These are phyloP conservation scores for Elaeidobius kamerunicus DNA, from an alignment of 2,888 invertebrate genomes.

Conservation along the genomic window DNA sequence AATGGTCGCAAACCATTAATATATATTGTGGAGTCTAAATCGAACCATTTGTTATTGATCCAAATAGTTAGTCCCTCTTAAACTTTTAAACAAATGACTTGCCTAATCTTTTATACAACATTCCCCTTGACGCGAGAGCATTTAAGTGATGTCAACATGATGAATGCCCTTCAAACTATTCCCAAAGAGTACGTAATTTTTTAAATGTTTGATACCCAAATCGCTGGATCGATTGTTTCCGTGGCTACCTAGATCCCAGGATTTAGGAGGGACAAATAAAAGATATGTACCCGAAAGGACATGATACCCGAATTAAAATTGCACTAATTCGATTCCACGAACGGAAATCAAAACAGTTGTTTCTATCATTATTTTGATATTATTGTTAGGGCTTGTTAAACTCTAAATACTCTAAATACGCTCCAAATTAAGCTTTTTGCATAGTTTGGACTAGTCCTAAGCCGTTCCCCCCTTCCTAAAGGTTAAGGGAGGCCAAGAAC, in stretches of 20 bases:
- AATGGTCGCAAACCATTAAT: too few relatives aligned
- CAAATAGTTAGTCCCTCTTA: too few relatives aligned
- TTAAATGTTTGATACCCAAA: slow-evolving; percentile 16
- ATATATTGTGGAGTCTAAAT: too few relatives aligned
- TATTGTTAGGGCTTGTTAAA: not conserved
- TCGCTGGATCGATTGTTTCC: slow-evolving; percentile 18
- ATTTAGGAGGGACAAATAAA: slow-evolving; percentile 7
- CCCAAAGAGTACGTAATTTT: slow-evolving; percentile 25
- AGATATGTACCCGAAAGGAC: slow-evolving; percentile 1
- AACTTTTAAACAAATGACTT: not conserved
- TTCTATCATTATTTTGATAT: not conserved
- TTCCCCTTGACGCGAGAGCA: slow-evolving; percentile 5
- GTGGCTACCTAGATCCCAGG: slow-evolving; percentile 11
- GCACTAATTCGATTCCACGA: slow-evolving; percentile 4
- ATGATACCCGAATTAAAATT: slow-evolving; percentile 1
- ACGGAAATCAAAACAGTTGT: not conserved
- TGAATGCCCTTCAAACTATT: slow-evolving; percentile 32
- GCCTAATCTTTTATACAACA: slow-evolving; percentile 6
- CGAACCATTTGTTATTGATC: too few relatives aligned
- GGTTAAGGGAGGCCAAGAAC: too few relatives aligned
- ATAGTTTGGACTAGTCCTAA: not conserved
- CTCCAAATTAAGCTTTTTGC: not conserved
- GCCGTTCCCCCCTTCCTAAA: too few relatives aligned
- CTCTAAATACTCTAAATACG: not conserved
- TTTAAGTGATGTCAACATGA: slow-evolving; percentile 34